Percentiles rank a stretch among this genome's conserved stretches.
Evolutionary conservation across 2,797 vertebrate species (phyloP).

Genomic region (Ispidina lecontei): DNA sequence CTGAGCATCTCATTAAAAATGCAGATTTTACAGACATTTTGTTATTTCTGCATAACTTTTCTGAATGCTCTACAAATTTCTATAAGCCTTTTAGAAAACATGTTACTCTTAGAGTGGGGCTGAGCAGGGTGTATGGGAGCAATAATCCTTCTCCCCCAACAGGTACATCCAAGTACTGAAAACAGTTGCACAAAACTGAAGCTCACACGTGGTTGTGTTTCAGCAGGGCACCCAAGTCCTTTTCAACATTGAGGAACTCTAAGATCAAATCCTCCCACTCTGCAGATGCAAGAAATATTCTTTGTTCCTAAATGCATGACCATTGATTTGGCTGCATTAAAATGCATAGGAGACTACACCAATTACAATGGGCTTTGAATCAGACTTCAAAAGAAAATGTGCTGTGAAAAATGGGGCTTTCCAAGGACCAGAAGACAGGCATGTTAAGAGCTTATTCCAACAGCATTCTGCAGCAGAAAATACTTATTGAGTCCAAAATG

Average conservation of each 20-base stretch:
- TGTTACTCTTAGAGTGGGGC: background rate
- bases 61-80: background rate
- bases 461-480: background rate
- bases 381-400: conserved; percentile 34
- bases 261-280: conserved; percentile 31
- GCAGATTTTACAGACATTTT: background rate
- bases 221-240: background rate
- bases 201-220: background rate
- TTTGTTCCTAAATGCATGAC: background rate
- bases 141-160: background rate
- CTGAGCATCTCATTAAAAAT: background rate
- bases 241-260: background rate
- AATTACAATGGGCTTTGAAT: conserved; percentile 46
- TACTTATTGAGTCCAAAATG: background rate
- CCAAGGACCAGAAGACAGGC: conserved; percentile 1
- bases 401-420: conserved; percentile 32
- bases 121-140: fast-evolving
- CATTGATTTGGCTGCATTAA: conserved; percentile 44
- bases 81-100: fast-evolving
- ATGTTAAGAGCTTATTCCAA: background rate
- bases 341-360: conserved; percentile 4
- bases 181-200: background rate
- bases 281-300: conserved; percentile 18
- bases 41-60: background rate
- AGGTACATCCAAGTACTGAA: background rate